Evolutionary conservation across 2,797 vertebrate species (phyloP).

Genomic region (Ispidina lecontei): DNA sequence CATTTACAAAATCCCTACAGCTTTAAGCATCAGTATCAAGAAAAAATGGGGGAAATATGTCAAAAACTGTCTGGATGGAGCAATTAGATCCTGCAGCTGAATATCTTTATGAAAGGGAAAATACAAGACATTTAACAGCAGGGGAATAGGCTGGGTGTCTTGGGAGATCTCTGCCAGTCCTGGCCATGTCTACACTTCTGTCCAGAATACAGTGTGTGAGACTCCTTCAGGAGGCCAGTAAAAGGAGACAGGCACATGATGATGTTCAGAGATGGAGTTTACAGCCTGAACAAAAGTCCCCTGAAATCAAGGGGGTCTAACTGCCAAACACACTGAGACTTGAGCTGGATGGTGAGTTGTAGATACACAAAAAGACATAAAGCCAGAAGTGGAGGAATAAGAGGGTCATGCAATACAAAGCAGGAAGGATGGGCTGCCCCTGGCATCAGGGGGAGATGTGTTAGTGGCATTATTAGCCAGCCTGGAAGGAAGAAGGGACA

Average conservation of each 20-base stretch:
- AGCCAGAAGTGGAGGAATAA: neutral
- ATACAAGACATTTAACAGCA: neutral
- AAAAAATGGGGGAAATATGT: neutral
- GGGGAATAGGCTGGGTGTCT: neutral
- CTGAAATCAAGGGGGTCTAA: neutral
- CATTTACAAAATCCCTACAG: constrained; percentile 23
- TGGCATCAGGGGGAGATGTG: neutral
- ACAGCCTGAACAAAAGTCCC: neutral
- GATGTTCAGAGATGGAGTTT: neutral
- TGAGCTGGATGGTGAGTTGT: neutral
- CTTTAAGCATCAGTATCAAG: constrained; percentile 3
- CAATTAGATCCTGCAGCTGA: constrained; percentile 32
- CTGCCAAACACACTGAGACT: neutral
- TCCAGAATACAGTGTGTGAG: neutral
- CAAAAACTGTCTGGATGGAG: neutral
- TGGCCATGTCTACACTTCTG: neutral
- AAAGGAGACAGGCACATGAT: neutral
- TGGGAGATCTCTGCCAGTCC: neutral
- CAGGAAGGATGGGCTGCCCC: neutral
- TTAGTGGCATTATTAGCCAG: neutral
- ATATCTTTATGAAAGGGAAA: constrained; percentile 10
- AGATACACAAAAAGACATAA: neutral
- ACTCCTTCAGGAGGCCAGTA: neutral
- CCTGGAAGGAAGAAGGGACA: neutral
- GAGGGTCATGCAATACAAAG: neutral